Percentiles rank a stretch among this genome's conserved stretches.
Conservation (phyloP, 2,888 invertebrate species). For the Yponomeuta malinellus region DNA sequence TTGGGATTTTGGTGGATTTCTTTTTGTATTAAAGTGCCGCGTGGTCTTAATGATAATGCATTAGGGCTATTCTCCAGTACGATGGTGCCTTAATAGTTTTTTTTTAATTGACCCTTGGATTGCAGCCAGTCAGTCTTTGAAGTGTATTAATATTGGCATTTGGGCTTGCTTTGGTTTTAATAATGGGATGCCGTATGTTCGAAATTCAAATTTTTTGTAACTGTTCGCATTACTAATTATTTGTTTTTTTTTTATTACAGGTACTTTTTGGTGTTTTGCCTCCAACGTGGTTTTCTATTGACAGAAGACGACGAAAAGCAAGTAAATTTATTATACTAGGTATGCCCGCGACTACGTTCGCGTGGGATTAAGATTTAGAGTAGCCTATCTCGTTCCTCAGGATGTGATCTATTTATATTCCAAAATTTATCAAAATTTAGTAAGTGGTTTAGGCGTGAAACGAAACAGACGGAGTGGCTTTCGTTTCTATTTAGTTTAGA, state of each 20-base stretch:
- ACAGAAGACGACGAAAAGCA: too few species aligned
- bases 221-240: background rate
- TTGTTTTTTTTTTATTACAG: background rate
- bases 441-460: too few species aligned
- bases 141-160: slow-evolving; percentile 5
- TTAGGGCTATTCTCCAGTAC: slow-evolving; percentile 42
- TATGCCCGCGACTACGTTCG: too few species aligned
- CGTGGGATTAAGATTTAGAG: too few species aligned
- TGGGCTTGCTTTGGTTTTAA: background rate
- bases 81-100: slow-evolving; percentile 7
- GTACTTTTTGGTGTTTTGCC: too few species aligned
- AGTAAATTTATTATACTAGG: too few species aligned
- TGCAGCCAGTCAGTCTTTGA: slow-evolving; percentile 3
- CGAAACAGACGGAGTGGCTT: too few species aligned
- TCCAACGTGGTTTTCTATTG: too few species aligned
- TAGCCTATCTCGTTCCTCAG: too few species aligned
- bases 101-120: slow-evolving; percentile 1
- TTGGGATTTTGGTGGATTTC: slow-evolving; percentile 71
- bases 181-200: background rate
- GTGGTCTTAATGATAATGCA: slow-evolving; percentile 74
- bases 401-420: too few species aligned
- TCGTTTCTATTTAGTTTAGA: too few species aligned
- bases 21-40: slow-evolving; percentile 72
- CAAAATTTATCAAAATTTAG: too few species aligned
- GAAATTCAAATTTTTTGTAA: background rate